phyloP scores from a whole-genome alignment of 2,797 vertebrate genomes.

The Catharus ustulatus region DNA sequence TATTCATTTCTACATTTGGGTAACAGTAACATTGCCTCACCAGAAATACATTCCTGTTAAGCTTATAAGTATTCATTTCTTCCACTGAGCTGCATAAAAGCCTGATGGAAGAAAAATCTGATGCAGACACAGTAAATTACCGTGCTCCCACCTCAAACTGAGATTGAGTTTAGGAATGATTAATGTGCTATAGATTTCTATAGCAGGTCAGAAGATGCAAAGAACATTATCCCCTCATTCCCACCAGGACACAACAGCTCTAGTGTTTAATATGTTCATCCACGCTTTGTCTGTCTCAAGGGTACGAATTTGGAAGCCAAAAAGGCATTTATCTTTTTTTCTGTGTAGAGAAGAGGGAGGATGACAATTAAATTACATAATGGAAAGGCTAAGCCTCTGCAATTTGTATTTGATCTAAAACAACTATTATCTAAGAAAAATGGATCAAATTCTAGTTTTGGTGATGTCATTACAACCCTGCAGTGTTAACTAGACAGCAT shows the following conservation, averaged over 20 bases:
- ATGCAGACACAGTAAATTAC: slow-evolving; percentile 67
- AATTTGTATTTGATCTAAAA: slow-evolving; percentile 27
- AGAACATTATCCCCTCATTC: slow-evolving; percentile 41
- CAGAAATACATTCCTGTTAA: slow-evolving; percentile 54
- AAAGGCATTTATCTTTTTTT: slow-evolving; percentile 34
- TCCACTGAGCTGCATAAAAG: slow-evolving; percentile 50
- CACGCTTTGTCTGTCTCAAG: slow-evolving; percentile 15
- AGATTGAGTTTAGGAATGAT: slow-evolving; percentile 46
- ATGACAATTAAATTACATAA: slow-evolving; percentile 39
- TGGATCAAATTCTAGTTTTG: neutral
- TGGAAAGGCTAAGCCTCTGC: neutral
- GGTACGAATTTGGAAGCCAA: neutral
- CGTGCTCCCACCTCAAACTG: slow-evolving; percentile 17
- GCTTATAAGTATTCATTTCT: slow-evolving; percentile 58
- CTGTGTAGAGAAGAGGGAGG: neutral
- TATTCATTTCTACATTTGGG: slow-evolving; percentile 65
- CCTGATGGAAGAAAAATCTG: slow-evolving; percentile 63
- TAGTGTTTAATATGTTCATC: slow-evolving; percentile 44
- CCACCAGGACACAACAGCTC: slow-evolving; percentile 30
- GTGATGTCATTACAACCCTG: neutral
- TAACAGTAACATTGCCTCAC: slow-evolving; percentile 45
- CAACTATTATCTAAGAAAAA: neutral
- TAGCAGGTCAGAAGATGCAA: slow-evolving; percentile 49
- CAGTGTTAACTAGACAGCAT: neutral
- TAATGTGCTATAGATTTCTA: slow-evolving; percentile 64